phyloP scores from a whole-genome alignment of 2,888 invertebrate species.

The Microchrysa polita region DNA sequence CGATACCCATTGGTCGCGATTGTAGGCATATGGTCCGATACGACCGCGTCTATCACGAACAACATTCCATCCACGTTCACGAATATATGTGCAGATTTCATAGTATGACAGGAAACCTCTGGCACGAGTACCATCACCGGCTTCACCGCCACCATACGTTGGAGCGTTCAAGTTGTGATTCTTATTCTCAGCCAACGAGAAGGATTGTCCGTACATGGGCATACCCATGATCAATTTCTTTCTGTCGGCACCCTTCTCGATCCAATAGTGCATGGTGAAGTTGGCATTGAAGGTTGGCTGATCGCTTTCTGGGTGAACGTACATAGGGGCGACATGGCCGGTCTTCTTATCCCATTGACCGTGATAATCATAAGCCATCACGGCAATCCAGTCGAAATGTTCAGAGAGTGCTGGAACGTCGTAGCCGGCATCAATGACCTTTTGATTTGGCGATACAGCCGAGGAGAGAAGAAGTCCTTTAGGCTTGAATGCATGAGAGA shows the following conservation, averaged over 20 bases:
- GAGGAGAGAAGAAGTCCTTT: constrained; percentile 79
- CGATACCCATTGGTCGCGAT: constrained; percentile 90
- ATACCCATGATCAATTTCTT: constrained; percentile 86
- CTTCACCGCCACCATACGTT: constrained; percentile 87
- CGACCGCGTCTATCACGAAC: constrained; percentile 80
- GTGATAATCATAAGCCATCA: constrained; percentile 92
- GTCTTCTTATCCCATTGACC: constrained; percentile 93
- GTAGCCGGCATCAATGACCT: constrained; percentile 85
- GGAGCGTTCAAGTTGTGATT: constrained; percentile 77
- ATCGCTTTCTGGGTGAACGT: constrained; percentile 76
- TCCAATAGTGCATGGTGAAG: constrained; percentile 89
- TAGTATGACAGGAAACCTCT: constrained; percentile 89
- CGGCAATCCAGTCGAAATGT: constrained; percentile 88
- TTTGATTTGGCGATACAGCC: constrained; percentile 86
- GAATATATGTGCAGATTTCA: constrained; percentile 86
- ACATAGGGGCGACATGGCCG: constrained; percentile 90
- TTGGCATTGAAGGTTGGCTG: constrained; percentile 85
- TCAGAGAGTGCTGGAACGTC: constrained; percentile 79
- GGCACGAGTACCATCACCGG: constrained; percentile 87
- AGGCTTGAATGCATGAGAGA: constrained; percentile 76
- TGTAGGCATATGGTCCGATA: constrained; percentile 88
- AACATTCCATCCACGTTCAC: constrained; percentile 79
- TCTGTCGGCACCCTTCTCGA: constrained; percentile 79
- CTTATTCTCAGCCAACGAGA: constrained; percentile 75
- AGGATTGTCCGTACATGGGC: constrained; percentile 91